Conservation (phyloP, 2,113 vertebrate genomes). For the Actenoides lindsayi region DNA sequence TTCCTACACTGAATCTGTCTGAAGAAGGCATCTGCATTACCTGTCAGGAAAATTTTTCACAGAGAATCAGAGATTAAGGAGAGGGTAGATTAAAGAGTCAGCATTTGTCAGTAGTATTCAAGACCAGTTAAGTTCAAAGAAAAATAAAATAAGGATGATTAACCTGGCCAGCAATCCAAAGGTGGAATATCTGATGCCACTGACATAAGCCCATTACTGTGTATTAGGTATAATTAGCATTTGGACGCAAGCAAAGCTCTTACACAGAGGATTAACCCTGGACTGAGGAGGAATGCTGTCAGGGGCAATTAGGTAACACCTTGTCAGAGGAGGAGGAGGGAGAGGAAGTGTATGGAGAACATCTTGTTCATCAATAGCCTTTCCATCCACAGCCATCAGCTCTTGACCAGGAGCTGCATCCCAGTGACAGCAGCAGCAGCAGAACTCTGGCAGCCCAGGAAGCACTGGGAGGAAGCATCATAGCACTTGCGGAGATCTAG, state of each 20-base stretch:
- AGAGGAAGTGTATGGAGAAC: not conserved
- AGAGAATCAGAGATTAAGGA: not conserved
- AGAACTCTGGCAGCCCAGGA: not conserved
- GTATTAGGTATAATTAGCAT: slow-evolving; percentile 70
- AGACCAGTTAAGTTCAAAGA: slow-evolving; percentile 10
- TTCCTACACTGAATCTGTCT: not conserved
- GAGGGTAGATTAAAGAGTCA: not conserved
- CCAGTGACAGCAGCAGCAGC: not conserved
- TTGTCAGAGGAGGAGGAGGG: not conserved
- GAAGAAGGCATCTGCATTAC: not conserved
- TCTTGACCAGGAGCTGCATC: not conserved
- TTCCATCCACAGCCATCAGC: not conserved
- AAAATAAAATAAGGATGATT: slow-evolving; percentile 45
- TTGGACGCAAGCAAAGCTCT: slow-evolving; percentile 24
- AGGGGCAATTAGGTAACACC: slow-evolving; percentile 39
- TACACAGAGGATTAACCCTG: slow-evolving; percentile 45
- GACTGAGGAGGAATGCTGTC: slow-evolving; percentile 25
- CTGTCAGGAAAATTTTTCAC: slow-evolving; percentile 9
- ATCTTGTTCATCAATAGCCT: not conserved
- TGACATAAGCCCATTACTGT: slow-evolving; percentile 23
- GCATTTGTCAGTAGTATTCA: not conserved
- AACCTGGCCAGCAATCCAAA: not conserved
- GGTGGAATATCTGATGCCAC: slow-evolving; percentile 55
- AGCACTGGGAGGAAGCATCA: not conserved
- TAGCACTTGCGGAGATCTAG: not conserved